Base-by-base conservation (phyloP, 1,140 invertebrate species). In the Megalonaias nervosa region DNA sequence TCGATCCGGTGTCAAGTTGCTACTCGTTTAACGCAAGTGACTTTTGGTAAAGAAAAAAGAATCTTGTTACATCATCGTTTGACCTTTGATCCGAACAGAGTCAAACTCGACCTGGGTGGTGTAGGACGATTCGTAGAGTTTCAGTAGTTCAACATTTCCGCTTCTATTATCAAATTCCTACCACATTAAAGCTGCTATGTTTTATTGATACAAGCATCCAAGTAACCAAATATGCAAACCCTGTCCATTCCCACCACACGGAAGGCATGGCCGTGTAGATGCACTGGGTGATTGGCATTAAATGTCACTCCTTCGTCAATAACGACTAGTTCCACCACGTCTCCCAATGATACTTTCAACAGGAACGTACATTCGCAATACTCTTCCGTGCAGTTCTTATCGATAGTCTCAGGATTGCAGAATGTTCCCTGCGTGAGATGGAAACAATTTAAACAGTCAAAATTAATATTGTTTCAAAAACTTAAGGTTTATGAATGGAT, bases 241-340 rank as follows among this genome's bases (percentile, higher is more conserved):
- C 66, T 84, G 56, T 81, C 94, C 81, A 93, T 92, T 19, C 91
- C 94, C 0, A 94, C 92, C 1, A 95, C 92, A 82, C 94, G 92
- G 87, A 95, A 95, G 83, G 92, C 93, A 88, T 95, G 93, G 5
- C 95, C 95, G 85, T 96, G 95, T 4, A 96, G 88, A 89, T 96
- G 95, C 82, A 95, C 94, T 13, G 95, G 93, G 84, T 95, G 92
- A 77, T 92, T 92, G 38, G 81, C 75, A 72, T 94, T 92, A 12
- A 92, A 81, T 2, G 73, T 77, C 26, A 79, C 77, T 16, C 87
- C 87, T 74, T 87, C 83, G 58, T 87, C 85, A 15, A 87, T 75
- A 12, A 88, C 13, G 1, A 87, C 66, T 2, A 88, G 19, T 75
- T 88, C 86, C 19, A 87, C 86, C 0, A 75, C 69, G 38, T 86